A percentile compares a stretch with the other conserved stretches of the same genome.
phyloP scores from a whole-genome alignment of 1,140 invertebrate genomes.

The Microplitis mediator region DNA sequence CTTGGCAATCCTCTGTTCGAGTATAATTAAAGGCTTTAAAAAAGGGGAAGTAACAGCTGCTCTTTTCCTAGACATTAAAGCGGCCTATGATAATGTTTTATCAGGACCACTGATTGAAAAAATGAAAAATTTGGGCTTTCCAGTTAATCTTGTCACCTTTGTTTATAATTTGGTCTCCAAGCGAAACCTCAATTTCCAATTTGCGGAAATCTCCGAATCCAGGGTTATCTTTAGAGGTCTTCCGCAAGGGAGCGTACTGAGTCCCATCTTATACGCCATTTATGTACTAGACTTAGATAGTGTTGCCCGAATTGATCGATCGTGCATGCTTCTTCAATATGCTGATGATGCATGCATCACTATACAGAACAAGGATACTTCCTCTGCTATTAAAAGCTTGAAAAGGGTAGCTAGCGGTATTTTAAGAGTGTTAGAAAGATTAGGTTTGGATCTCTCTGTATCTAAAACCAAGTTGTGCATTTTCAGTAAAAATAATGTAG shows the following conservation, averaged over 20 bases:
- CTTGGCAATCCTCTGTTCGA: not conserved
- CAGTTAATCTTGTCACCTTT: not conserved
- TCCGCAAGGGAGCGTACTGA: not conserved
- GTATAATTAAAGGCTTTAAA: not conserved
- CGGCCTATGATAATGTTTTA: constrained; percentile 20
- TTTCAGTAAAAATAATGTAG: not conserved
- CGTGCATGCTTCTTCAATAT: constrained; percentile 8
- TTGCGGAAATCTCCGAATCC: not conserved
- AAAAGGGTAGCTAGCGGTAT: not conserved
- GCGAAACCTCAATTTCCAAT: not conserved
- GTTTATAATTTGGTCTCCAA: not conserved
- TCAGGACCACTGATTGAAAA: constrained; percentile 1
- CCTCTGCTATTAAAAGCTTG: not conserved
- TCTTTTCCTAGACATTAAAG: constrained; percentile 19
- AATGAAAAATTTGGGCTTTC: not conserved
- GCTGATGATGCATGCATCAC: constrained; percentile 23
- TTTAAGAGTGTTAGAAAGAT: not conserved
- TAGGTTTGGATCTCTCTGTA: not conserved
- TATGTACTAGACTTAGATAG: not conserved
- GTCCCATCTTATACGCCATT: not conserved
- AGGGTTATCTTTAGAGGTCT: not conserved
- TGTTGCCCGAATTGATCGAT: not conserved
- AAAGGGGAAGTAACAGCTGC: not conserved
- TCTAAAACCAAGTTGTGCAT: not conserved
- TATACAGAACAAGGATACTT: not conserved